Conservation (phyloP, 2,797 vertebrate species). For the Alcedo atthis region DNA sequence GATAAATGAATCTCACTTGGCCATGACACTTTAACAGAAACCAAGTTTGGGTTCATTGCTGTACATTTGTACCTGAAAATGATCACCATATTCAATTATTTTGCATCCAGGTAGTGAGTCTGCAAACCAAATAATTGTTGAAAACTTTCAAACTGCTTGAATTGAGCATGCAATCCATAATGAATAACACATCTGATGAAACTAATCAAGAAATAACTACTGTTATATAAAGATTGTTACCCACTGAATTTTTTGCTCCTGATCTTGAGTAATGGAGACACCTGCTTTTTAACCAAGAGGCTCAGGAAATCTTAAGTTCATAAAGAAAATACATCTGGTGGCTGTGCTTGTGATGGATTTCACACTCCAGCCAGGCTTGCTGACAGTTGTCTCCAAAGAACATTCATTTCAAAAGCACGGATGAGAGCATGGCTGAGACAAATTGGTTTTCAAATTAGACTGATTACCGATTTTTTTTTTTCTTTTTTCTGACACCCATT, state of each 20-base stretch:
- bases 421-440: constrained; percentile 42
- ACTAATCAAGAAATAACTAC: neutral
- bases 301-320: neutral
- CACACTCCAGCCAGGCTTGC: neutral
- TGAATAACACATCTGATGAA: neutral
- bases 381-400: constrained; percentile 39
- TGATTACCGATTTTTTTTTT: constrained; percentile 26
- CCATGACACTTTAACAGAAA: neutral
- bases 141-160: neutral
- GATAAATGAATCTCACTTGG: neutral
- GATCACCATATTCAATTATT: neutral
- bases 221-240: neutral
- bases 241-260: neutral
- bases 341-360: constrained; percentile 26
- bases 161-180: neutral
- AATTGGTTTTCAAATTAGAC: constrained; percentile 64
- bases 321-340: constrained; percentile 22
- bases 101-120: neutral
- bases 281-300: neutral
- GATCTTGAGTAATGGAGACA: neutral
- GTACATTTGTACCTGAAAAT: neutral
- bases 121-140: neutral
- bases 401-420: constrained; percentile 34
- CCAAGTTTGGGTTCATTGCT: neutral
- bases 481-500: neutral